These are phyloP conservation scores for Rhinolophus ferrumequinum DNA, from an alignment of 2,113 vertebrate species.

Conservation along the genomic window DNA sequence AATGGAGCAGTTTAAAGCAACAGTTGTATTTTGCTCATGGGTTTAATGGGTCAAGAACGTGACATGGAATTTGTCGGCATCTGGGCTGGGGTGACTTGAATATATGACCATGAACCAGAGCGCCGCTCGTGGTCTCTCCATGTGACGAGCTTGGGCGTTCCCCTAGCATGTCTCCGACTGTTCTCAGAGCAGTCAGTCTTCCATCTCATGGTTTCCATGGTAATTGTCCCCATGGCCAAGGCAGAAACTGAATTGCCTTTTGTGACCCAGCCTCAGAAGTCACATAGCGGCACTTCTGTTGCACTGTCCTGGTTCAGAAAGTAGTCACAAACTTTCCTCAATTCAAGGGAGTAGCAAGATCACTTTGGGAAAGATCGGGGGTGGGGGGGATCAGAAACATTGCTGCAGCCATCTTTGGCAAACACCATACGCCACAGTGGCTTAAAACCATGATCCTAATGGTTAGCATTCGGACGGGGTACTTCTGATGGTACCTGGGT, in stretches of 20 bases:
- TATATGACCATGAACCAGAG: accelerated
- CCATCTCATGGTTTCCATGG: not conserved
- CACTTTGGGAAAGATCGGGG: accelerated
- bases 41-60: not conserved
- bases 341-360: not conserved
- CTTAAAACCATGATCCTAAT: not conserved
- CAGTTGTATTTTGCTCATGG: too few species aligned
- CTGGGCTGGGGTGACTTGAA: not conserved
- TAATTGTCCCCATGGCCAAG: not conserved
- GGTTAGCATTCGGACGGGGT: not conserved
- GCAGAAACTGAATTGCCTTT: not conserved
- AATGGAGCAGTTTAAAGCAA: not conserved
- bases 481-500: not conserved
- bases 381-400: accelerated
- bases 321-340: not conserved
- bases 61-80: not conserved
- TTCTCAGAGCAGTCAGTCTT: not conserved
- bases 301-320: not conserved
- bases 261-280: not conserved
- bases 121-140: accelerated
- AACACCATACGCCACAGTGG: accelerated
- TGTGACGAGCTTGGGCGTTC: not conserved
- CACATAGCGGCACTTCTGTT: accelerated
- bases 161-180: not conserved
- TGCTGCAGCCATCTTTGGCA: not conserved